Base-by-base conservation (phyloP, 2,797 vertebrate genomes). In the Nasua narica region DNA sequence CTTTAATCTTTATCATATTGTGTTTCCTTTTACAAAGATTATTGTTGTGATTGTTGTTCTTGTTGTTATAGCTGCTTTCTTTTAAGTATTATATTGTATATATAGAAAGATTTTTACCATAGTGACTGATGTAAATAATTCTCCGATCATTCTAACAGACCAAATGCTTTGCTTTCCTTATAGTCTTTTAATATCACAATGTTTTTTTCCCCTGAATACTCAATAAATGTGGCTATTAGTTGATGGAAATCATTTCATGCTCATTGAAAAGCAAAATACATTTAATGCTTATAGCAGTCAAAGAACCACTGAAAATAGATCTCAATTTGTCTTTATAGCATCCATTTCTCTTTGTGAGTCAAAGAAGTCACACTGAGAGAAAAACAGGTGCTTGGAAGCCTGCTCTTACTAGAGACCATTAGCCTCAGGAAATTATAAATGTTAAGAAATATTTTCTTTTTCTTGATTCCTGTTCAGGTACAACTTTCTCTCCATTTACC, bases 221-320 rank as follows among this genome's bases (percentile, higher is more conserved):
- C 96, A 92, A 21, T 86, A 91, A 92, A 85, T 95, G 83, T 32
- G 46, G 35, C 58, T 96, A 91, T 96, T 97, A 98, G 40, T 84
- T 94, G 69, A 90, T 94, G 46, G 94, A 96, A 97, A 97, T 97
- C 43, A 79, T 95, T 97, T 97, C 95, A 92, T 92, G 79, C 91
- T 96, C 87, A 92, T 29, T 95, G 84, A 96, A 94, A 97, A 94
- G 91, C 62, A 98, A 98, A 98, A 97, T 97, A 94, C 29, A 89
- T 85, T 97, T 98, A 98, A 96, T 94, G 87, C 91, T 96, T 74
- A 77, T 56, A 82, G 90, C 97, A 96, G 74, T 97, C 96, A 91
- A 97, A 96, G 89, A 97, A 92, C 87, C 90, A 92, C 96, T 97
- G 91, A 94, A 98, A 98, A 98, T 97, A 96, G 95, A 95, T 96